phyloP scores from a whole-genome alignment of 2,113 vertebrate species.

The Dipodomys ordii region DNA sequence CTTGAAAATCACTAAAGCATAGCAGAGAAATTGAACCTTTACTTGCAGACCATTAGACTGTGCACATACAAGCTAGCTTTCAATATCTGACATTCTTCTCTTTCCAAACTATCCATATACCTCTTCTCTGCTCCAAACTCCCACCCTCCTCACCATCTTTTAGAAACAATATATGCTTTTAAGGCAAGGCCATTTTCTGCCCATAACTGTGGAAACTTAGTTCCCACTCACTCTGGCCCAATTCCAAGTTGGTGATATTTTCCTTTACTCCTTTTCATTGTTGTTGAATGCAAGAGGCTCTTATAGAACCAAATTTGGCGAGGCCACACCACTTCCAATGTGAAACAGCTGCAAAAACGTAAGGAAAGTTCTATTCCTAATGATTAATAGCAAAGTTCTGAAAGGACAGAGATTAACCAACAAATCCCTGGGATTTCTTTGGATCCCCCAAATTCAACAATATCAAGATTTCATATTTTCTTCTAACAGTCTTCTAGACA shows the following conservation, averaged over 20 bases:
- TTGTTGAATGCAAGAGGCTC: conserved; percentile 39
- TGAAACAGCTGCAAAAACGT: conserved; percentile 66
- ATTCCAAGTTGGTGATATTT: conserved; percentile 54
- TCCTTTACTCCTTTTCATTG: background rate
- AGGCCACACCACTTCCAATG: conserved; percentile 27
- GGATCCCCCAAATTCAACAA: conserved; percentile 55
- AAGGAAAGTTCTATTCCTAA: conserved; percentile 67
- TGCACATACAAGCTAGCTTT: conserved; percentile 38
- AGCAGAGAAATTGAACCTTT: conserved; percentile 49
- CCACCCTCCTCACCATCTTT: background rate
- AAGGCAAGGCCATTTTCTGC: conserved; percentile 49
- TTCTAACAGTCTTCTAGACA: conserved; percentile 9
- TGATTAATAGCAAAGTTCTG: conserved; percentile 65
- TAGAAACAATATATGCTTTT: conserved; percentile 49
- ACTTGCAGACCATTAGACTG: conserved; percentile 55
- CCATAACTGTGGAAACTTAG: conserved; percentile 48
- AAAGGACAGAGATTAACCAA: conserved; percentile 63
- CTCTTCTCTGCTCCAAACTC: background rate
- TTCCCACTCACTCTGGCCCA: conserved; percentile 45
- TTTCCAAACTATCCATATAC: conserved; percentile 30
- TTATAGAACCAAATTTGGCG: background rate
- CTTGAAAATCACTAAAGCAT: conserved; percentile 46
- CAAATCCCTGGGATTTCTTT: conserved; percentile 66
- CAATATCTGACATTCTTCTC: conserved; percentile 31
- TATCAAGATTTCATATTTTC: conserved; percentile 54